Percentiles rank a stretch among this genome's conserved stretches.
Conservation (phyloP, 1,140 invertebrate genomes). For the Pseudomyrmex flavicornis region DNA sequence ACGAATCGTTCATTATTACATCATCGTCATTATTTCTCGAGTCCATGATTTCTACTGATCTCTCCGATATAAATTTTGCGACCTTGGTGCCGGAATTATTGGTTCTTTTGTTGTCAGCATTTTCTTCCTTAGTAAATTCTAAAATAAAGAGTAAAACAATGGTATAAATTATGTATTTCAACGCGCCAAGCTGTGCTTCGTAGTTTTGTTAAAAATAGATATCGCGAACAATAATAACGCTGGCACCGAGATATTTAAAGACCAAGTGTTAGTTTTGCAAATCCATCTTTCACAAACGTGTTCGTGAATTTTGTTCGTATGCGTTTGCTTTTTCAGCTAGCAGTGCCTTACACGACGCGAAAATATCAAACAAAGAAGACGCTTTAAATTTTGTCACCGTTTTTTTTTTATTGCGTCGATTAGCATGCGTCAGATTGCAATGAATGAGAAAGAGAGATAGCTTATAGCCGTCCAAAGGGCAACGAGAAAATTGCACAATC, state of each 20-base stretch:
- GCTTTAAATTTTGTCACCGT: neutral
- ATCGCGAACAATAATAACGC: slow-evolving; percentile 28
- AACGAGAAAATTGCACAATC: slow-evolving; percentile 78
- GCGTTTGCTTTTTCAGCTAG: neutral
- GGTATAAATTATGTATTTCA: neutral
- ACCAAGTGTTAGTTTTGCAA: neutral
- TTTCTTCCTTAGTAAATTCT: neutral
- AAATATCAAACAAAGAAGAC: neutral
- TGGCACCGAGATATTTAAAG: slow-evolving; percentile 19
- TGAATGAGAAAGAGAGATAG: slow-evolving; percentile 45
- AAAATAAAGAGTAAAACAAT: neutral
- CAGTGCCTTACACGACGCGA: neutral
- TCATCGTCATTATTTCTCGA: neutral
- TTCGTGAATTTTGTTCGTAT: neutral
- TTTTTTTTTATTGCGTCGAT: neutral
- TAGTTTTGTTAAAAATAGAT: slow-evolving; percentile 24
- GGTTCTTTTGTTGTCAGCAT: neutral
- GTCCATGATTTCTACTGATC: slow-evolving; percentile 20
- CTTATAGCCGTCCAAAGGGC: slow-evolving; percentile 76
- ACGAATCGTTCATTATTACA: neutral
- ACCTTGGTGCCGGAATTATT: neutral
- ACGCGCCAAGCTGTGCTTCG: neutral
- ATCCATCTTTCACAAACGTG: neutral
- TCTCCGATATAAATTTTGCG: neutral
- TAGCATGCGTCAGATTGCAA: slow-evolving; percentile 34